These are phyloP conservation scores for Batillaria attramentaria DNA, from an alignment of 1,140 invertebrate species.

Conservation along the genomic window DNA sequence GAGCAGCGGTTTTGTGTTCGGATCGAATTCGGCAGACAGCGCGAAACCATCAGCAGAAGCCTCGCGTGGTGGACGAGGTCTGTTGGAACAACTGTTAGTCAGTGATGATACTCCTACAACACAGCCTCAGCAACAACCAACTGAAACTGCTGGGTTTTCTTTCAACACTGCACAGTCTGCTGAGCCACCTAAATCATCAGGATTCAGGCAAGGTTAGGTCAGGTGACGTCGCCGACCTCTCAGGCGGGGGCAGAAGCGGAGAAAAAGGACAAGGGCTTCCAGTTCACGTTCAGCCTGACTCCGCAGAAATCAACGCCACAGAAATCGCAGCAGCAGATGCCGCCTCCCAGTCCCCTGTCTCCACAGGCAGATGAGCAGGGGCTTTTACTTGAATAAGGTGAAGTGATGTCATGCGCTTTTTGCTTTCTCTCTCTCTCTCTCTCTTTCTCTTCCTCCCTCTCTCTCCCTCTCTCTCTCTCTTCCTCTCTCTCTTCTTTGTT, in stretches of 20 bases:
- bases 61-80: too few species aligned
- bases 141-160: too few species aligned
- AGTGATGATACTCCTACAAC: too few species aligned
- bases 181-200: slow-evolving; percentile 7
- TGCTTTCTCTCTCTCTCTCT: background rate
- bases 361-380: slow-evolving; percentile 78
- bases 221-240: slow-evolving; percentile 11
- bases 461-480: too few species aligned
- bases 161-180: background rate
- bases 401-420: background rate
- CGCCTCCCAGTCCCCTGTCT: slow-evolving; percentile 48
- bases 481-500: too few species aligned
- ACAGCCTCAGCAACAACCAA: too few species aligned
- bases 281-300: slow-evolving; percentile 49
- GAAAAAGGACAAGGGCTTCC: slow-evolving; percentile 35
- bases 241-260: slow-evolving; percentile 8
- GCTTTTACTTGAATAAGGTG: slow-evolving; percentile 84
- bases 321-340: slow-evolving; percentile 9
- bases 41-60: too few species aligned
- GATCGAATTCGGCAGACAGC: too few species aligned
- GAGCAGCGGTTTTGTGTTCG: too few species aligned
- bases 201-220: slow-evolving; percentile 35
- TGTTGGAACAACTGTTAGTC: too few species aligned
- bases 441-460: too few species aligned
- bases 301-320: slow-evolving; percentile 30